These are phyloP conservation scores for Drosophila eohydei DNA, from an alignment of 2,888 invertebrate genomes.

Conservation along the genomic window DNA sequence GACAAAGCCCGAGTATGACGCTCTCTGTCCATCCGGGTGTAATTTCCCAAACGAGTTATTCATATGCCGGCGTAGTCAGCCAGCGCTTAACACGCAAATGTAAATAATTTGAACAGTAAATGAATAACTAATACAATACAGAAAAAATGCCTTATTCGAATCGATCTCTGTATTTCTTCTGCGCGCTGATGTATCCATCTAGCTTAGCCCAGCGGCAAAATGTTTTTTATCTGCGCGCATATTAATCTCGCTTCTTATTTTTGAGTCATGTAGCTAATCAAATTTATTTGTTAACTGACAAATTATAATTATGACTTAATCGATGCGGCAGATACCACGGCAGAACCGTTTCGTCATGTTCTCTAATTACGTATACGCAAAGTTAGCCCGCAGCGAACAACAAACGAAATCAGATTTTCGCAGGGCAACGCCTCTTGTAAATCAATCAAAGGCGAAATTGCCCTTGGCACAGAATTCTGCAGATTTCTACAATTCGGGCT, in stretches of 20 bases:
- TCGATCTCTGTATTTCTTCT: slow-evolving; percentile 14
- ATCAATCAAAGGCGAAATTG: slow-evolving; percentile 79
- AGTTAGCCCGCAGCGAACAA: slow-evolving; percentile 33
- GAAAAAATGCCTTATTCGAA: slow-evolving; percentile 4
- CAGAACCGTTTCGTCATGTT: slow-evolving; percentile 46
- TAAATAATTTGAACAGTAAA: slow-evolving; percentile 66
- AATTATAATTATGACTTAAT: slow-evolving; percentile 77
- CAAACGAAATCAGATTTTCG: slow-evolving; percentile 17
- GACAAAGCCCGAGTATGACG: slow-evolving; percentile 32
- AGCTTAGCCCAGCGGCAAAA: slow-evolving; percentile 33
- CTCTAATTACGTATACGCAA: slow-evolving; percentile 68
- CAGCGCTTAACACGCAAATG: slow-evolving; percentile 69
- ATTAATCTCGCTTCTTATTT: slow-evolving; percentile 32
- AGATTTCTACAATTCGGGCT: slow-evolving; percentile 33
- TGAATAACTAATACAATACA: slow-evolving; percentile 26
- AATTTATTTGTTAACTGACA: slow-evolving; percentile 55
- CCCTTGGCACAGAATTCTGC: slow-evolving; percentile 66
- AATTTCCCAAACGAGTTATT: slow-evolving; percentile 77
- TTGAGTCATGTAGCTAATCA: slow-evolving; percentile 52
- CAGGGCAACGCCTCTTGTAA: slow-evolving; percentile 59
- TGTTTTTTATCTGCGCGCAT: slow-evolving; percentile 51
- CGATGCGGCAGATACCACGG: slow-evolving; percentile 29
- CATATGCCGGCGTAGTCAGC: slow-evolving; percentile 47
- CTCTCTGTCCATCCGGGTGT: slow-evolving; percentile 69
- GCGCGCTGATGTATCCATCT: slow-evolving; percentile 16